Percentiles rank a stretch among this genome's conserved stretches.
These are phyloP conservation scores for Cyprinodon diabolis DNA, from an alignment of 2,797 vertebrate species.

Conservation along the genomic window DNA sequence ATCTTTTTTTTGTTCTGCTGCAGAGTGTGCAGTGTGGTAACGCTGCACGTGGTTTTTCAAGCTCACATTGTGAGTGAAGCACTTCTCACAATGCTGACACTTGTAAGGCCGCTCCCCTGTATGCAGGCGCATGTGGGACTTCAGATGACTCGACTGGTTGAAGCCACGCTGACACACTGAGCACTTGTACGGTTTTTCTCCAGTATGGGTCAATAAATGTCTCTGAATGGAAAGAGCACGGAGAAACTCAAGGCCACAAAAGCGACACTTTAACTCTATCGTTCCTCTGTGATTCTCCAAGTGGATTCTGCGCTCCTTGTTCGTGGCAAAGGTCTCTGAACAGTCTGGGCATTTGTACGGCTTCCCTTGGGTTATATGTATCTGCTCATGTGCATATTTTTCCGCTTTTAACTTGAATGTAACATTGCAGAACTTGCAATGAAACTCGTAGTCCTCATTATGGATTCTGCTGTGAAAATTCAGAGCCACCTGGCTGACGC, in stretches of 20 bases:
- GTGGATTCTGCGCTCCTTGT: constrained; percentile 37
- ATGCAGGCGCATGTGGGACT: constrained; percentile 72
- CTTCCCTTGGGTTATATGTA: constrained; percentile 27
- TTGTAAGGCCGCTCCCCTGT: constrained; percentile 66
- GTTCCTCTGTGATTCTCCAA: constrained; percentile 41
- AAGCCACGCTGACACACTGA: constrained; percentile 63
- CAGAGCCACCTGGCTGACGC: constrained; percentile 26
- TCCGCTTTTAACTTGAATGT: constrained; percentile 54
- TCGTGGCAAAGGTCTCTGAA: constrained; percentile 33
- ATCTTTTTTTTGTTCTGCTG: background rate
- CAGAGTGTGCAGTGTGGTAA: constrained; percentile 30
- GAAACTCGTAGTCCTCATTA: constrained; percentile 45
- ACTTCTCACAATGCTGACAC: constrained; percentile 58
- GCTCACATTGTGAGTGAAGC: constrained; percentile 73
- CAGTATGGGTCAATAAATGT: constrained; percentile 54
- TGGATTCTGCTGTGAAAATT: constrained; percentile 48
- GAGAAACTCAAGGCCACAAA: constrained; percentile 49
- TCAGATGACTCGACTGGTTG: constrained; percentile 59
- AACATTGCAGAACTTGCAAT: constrained; percentile 59
- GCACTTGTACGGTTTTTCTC: constrained; percentile 48
- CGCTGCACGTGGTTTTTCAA: constrained; percentile 64
- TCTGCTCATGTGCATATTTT: constrained; percentile 60
- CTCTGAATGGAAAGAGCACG: constrained; percentile 28
- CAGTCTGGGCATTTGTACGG: constrained; percentile 65
- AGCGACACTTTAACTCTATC: constrained; percentile 42